Conservation (phyloP, 2,888 invertebrate species). For the Dusona sp. region DNA sequence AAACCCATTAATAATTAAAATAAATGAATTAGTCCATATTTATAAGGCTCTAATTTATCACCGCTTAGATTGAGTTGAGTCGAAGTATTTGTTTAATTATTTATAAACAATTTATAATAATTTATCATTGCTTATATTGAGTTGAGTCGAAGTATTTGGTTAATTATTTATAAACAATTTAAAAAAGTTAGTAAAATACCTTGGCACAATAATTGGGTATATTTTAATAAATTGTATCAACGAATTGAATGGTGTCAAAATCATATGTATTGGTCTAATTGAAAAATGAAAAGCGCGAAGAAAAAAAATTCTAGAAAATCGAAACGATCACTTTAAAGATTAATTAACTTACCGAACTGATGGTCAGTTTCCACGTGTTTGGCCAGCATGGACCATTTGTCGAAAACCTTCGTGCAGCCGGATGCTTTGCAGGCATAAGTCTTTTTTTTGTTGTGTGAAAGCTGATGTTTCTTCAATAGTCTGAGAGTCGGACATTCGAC, state of each 20-base stretch:
- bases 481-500: slow-evolving; percentile 85
- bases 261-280: background rate
- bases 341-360: slow-evolving; percentile 75
- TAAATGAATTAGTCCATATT: too few relatives aligned
- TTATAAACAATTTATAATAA: too few relatives aligned
- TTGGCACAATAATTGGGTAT: too few relatives aligned
- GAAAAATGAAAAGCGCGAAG: background rate
- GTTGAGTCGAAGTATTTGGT: too few relatives aligned
- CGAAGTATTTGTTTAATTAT: too few relatives aligned
- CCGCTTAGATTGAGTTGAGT: too few relatives aligned
- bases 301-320: background rate
- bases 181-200: too few relatives aligned
- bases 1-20: too few relatives aligned
- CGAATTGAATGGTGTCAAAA: background rate
- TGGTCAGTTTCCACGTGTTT: slow-evolving; percentile 85
- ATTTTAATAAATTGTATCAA: background rate
- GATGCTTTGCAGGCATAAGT: slow-evolving; percentile 84
- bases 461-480: slow-evolving; percentile 86
- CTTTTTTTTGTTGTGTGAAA: slow-evolving; percentile 80
- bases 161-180: too few relatives aligned
- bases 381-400: slow-evolving; percentile 85
- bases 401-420: slow-evolving; percentile 85
- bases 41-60: too few relatives aligned
- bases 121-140: too few relatives aligned
- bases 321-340: background rate